Evolutionary conservation across 2,797 vertebrate species (phyloP).

Genomic region (Mormyrus proboscirostris): DNA sequence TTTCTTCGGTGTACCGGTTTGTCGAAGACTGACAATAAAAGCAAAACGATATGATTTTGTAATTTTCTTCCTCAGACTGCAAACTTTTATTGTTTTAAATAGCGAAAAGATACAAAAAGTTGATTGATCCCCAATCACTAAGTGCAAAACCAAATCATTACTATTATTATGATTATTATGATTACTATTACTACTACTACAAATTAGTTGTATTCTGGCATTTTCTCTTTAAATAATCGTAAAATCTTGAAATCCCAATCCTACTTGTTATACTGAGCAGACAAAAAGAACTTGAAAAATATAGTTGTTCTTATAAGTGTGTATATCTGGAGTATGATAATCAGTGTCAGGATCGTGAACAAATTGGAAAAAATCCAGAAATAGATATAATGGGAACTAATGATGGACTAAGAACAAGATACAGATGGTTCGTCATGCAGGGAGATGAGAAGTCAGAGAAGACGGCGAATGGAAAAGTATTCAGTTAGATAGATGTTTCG

Average conservation of each 20-base stretch:
- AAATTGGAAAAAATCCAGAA: slow-evolving; percentile 15
- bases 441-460: background rate
- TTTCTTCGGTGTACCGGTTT: background rate
- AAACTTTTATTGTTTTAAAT: background rate
- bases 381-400: slow-evolving; percentile 8
- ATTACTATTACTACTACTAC: background rate
- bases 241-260: background rate
- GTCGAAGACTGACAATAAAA: background rate
- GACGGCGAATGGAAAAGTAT: slow-evolving; percentile 3
- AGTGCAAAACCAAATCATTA: background rate
- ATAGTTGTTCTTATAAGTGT: background rate
- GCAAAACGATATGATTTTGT: background rate
- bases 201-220: background rate
- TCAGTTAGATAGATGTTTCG: slow-evolving; percentile 16
- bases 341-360: background rate
- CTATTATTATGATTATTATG: background rate
- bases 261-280: background rate
- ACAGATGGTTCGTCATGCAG: background rate
- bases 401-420: slow-evolving; percentile 9
- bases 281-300: background rate
- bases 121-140: background rate
- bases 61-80: background rate
- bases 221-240: background rate
- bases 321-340: background rate
- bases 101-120: background rate